A percentile compares a stretch with the other conserved stretches of the same genome.
Conservation (phyloP, 2,797 vertebrate genomes). For the Salmo trutta region DNA sequence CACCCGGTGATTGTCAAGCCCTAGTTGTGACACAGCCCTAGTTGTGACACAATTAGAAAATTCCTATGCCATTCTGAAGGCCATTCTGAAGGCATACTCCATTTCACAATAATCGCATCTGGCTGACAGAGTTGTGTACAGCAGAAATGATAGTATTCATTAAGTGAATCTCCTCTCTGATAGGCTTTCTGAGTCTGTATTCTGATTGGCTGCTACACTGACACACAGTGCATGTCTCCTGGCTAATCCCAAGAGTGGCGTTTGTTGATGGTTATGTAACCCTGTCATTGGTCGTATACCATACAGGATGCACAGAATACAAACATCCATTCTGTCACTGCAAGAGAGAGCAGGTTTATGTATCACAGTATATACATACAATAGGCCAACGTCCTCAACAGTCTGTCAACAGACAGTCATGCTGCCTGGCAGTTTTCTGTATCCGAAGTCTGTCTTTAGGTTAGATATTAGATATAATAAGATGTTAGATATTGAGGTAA, state of each 20-base stretch:
- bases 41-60: slow-evolving; percentile 20
- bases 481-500: background rate
- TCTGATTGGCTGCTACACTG: background rate
- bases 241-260: too few relatives aligned
- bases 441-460: background rate
- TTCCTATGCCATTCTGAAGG: slow-evolving; percentile 35
- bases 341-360: too few relatives aligned
- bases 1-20: too few relatives aligned
- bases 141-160: background rate
- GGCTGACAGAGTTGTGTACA: background rate
- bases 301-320: background rate
- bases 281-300: background rate
- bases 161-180: background rate
- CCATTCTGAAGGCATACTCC: slow-evolving; percentile 15
- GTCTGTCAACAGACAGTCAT: background rate
- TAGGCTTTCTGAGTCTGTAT: background rate
- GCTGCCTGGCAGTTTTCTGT: background rate
- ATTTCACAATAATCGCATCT: slow-evolving; percentile 8
- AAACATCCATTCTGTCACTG: background rate
- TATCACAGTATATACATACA: too few relatives aligned
- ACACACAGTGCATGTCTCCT: background rate
- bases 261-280: background rate
- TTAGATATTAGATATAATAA: too few relatives aligned
- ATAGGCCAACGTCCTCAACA: background rate
- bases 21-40: background rate